Base-by-base conservation (phyloP, 1,140 invertebrate genomes). In the Calephelis virginiensis region DNA sequence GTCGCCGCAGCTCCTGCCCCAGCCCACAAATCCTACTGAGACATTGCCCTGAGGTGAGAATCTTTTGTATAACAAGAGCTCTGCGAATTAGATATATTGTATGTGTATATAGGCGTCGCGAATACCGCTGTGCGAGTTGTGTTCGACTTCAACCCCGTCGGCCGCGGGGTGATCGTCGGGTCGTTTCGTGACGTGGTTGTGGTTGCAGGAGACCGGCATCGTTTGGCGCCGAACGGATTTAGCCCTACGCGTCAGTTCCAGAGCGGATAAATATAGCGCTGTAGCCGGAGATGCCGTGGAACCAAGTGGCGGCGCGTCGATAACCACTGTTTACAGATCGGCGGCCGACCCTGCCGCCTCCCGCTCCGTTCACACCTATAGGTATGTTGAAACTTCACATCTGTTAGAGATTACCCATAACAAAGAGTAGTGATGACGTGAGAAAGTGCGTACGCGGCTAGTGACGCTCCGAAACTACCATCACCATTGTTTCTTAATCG, bases 251-350 rank as follows among this genome's bases (percentile, higher is more conserved):
- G 83, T 86, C 85, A 85, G 81, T 85, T 83, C 85, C 84, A 83
- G 77, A 77, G 77, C 78, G 84, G 85, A 87, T 90, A 90, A 87
- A 88, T 88, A 87, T 90, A 90, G 87, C 82, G 78, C 79, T 76
- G 79, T 86, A 78, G 85, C 81, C 83, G 80, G 78, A 81, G 84
- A 85, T 86, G 83, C 82, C 80, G 77, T 70, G 79, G 76, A 82
- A 75, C 81, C 85, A 81, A 86, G 84, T 84, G 83, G 81, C 83
- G 82, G 84, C 81, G 78, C 82, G 82, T 85, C 85, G 83, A 86
- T 88, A 89, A 85, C 81, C 82, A 87, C 84, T 88, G 86, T 87
- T 90, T 88, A 90, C 84, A 88, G 83, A 85, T 87, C 81, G 84
- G 80, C 85, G 86, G 86, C 84, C 81, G 80, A 75, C 81, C 81